Evolutionary conservation across 2,113 vertebrate genomes (phyloP).

Genomic region (Cephalopterus ornatus): DNA sequence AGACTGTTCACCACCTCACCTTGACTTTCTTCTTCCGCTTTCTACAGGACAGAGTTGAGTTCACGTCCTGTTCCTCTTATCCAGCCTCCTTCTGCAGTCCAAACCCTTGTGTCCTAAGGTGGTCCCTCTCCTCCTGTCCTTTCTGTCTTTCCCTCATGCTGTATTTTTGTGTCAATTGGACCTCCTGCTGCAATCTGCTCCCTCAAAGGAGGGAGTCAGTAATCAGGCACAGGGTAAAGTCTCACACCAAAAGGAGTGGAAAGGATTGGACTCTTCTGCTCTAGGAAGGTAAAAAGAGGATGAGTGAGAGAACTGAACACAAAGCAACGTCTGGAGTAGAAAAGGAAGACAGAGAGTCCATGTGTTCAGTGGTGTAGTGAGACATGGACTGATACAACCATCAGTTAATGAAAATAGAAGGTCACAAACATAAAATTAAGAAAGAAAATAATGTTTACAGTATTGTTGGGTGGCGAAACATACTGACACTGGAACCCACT

Average conservation of each 20-base stretch:
- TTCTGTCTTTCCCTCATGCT: neutral
- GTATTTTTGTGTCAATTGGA: neutral
- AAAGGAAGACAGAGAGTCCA: neutral
- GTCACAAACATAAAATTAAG: neutral
- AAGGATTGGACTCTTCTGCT: neutral
- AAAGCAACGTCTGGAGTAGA: neutral
- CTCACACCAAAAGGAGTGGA: neutral
- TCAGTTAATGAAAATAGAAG: neutral
- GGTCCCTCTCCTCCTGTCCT: neutral
- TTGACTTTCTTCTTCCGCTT: neutral
- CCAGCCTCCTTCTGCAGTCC: neutral
- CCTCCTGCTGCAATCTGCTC: neutral
- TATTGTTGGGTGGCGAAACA: neutral
- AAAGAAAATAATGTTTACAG: neutral
- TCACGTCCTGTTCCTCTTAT: neutral
- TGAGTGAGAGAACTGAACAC: neutral
- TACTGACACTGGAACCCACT: neutral
- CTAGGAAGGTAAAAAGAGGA: neutral
- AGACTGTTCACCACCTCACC: neutral
- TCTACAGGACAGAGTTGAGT: neutral
- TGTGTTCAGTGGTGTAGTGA: neutral
- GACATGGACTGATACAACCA: neutral
- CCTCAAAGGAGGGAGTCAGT: neutral
- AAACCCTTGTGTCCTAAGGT: neutral
- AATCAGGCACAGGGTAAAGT: neutral